Evolutionary conservation across 2,113 vertebrate species (phyloP).

Genomic region (Haplochromis vanheusdeni): DNA sequence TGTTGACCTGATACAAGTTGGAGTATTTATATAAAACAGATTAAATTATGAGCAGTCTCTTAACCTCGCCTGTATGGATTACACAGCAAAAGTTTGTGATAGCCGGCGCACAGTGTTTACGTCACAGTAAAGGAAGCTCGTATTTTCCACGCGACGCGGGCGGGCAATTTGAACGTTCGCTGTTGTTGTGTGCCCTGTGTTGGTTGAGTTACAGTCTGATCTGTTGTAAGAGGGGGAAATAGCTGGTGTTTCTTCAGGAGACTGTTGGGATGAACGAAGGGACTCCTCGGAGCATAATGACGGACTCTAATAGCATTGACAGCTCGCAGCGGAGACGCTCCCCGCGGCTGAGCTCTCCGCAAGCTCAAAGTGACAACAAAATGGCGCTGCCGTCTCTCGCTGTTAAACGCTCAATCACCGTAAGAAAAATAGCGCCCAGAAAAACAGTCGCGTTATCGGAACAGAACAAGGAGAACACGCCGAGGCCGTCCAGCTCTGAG

Average conservation of each 20-base stretch:
- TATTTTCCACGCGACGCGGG: conserved; percentile 12
- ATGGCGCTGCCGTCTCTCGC: conserved; percentile 30
- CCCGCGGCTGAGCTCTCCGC: conserved; percentile 42
- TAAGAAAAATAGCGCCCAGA: conserved; percentile 70
- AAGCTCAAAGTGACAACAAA: conserved; percentile 14
- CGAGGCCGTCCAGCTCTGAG: neutral
- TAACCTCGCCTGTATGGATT: conserved; percentile 39
- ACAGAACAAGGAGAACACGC: conserved; percentile 65
- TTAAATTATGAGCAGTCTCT: neutral
- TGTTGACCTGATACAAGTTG: fast-evolving
- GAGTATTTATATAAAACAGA: neutral
- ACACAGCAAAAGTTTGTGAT: conserved; percentile 74
- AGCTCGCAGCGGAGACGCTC: conserved; percentile 53
- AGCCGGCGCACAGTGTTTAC: conserved; percentile 19
- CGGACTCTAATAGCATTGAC: neutral
- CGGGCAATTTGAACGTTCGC: conserved; percentile 23
- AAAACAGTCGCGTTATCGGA: conserved; percentile 52
- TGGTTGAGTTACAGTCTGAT: neutral
- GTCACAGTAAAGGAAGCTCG: conserved; percentile 29
- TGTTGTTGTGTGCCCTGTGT: neutral
- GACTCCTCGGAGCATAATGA: neutral
- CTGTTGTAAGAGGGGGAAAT: fast-evolving
- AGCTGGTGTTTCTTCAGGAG: fast-evolving
- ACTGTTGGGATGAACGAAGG: neutral
- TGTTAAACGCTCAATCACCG: conserved; percentile 63